phyloP scores from a whole-genome alignment of 2,888 invertebrate species.

The Pterostichus niger region DNA sequence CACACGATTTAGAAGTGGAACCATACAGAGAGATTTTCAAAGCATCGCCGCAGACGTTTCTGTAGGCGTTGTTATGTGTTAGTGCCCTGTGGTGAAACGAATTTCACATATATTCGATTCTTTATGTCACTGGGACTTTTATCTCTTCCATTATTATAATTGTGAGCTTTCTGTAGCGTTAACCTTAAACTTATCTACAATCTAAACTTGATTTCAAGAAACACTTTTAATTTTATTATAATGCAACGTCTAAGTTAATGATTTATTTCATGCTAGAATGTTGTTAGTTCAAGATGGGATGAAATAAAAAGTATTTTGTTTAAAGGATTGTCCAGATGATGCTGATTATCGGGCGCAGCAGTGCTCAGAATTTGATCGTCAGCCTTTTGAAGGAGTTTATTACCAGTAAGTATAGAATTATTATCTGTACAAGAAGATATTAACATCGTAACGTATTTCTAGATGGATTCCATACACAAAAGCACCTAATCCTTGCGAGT shows the following conservation, averaged over 20 bases:
- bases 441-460: slow-evolving; percentile 67
- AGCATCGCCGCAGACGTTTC: neutral
- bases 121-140: slow-evolving; percentile 32
- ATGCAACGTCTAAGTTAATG: neutral
- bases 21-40: slow-evolving; percentile 18
- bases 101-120: neutral
- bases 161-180: slow-evolving; percentile 9
- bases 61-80: slow-evolving; percentile 31
- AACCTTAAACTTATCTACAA: slow-evolving; percentile 11
- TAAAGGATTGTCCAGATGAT: slow-evolving; percentile 88
- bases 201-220: slow-evolving; percentile 22
- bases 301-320: slow-evolving; percentile 33
- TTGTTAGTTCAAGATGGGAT: neutral
- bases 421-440: slow-evolving; percentile 10
- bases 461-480: slow-evolving; percentile 95
- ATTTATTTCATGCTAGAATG: slow-evolving; percentile 18
- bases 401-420: slow-evolving; percentile 84
- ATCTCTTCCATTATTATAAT: slow-evolving; percentile 34
- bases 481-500: slow-evolving; percentile 93
- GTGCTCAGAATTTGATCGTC: slow-evolving; percentile 90
- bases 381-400: slow-evolving; percentile 88
- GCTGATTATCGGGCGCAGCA: slow-evolving; percentile 93
- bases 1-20: neutral
- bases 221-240: slow-evolving; percentile 16
- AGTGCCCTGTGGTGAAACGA: neutral